Evolutionary conservation across 2,888 invertebrate species (phyloP), one percentile per base, ranked within the genome.

Genomic region (Antitype chi): DNA sequence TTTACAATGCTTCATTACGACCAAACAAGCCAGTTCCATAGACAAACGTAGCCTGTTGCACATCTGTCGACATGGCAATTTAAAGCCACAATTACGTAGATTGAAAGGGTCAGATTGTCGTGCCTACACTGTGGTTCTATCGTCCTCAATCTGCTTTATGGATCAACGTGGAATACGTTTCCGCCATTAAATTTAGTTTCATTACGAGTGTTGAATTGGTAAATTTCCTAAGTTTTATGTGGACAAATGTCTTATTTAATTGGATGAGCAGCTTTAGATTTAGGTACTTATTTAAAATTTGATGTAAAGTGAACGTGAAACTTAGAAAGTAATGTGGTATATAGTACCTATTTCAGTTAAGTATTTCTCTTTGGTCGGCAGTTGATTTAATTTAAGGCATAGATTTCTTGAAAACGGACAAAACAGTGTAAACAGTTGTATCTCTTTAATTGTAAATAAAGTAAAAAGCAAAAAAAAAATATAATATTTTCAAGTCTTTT

Each of bases 1-100:
- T 60, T 53, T 17, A 23, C 20, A n/a, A 47, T 13, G 28, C 47
- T 20, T 28, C 17, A 82, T 55, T 80, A 57, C 2, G 17, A 67
- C 43, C 49, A 67, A 82, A 66, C 38, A 52, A 43, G 15, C 25
- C 15, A 25, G 17, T 52, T 32, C 20, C 38, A 70, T 70, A 32
- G 52, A 32, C 60, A 74, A 63, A 43, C 69, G 25, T 0, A 76
- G 69, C 83, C 83, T 85, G 82, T 84, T 84, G 86, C 83, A 60
- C 63, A 62, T 69, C 71, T 82, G 74, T 11, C 25, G 73, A 74
- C 67, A 71, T 43, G 25, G 72, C 73, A 86, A 83, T 85, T 78
- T 74, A 72, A 59, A 62, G 69, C 57, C 53, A 59, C 71, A 85
- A 74, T 72, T 82, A 84, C 60, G 49, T 60, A 52, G 59, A 82